Evolutionary conservation across 2,888 invertebrate species (phyloP).

Genomic region (Parnassius mnemosyne): DNA sequence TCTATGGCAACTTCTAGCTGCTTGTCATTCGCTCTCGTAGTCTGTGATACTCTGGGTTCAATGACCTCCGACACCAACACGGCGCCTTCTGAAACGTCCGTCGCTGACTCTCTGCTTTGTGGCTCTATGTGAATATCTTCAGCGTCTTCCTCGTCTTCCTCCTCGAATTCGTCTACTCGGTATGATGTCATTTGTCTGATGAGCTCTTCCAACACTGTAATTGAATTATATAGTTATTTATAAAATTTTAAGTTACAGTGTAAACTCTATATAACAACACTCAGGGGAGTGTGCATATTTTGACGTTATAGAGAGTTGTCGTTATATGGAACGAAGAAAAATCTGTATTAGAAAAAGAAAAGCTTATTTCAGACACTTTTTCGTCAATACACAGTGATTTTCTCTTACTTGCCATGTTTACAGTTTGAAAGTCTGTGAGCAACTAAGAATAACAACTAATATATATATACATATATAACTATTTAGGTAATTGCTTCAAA

Average conservation of each 20-base stretch:
- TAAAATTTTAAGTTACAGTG: not conserved
- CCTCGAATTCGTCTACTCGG: conserved; percentile 74
- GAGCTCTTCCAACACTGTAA: conserved; percentile 84
- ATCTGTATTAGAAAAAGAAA: too few relatives aligned
- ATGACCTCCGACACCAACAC: conserved; percentile 54
- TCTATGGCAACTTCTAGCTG: conserved; percentile 53
- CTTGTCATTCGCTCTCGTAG: conserved; percentile 45
- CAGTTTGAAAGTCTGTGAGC: too few relatives aligned
- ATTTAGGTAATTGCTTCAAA: too few relatives aligned
- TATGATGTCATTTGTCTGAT: conserved; percentile 83
- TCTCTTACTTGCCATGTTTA: too few relatives aligned
- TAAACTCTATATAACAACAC: too few relatives aligned
- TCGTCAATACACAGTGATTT: too few relatives aligned
- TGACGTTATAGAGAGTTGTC: too few relatives aligned
- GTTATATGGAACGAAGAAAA: too few relatives aligned
- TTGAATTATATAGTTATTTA: not conserved
- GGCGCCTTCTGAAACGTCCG: conserved; percentile 39
- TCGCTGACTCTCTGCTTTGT: conserved; percentile 35
- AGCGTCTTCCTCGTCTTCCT: conserved; percentile 69
- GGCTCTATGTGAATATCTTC: conserved; percentile 38
- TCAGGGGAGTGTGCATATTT: too few relatives aligned
- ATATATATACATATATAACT: too few relatives aligned
- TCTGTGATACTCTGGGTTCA: conserved; percentile 61
- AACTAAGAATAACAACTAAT: too few relatives aligned
- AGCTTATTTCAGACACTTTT: too few relatives aligned